These are phyloP conservation scores for Tragelaphus buxtoni DNA, from an alignment of 2,113 vertebrate genomes.

Conservation along the genomic window DNA sequence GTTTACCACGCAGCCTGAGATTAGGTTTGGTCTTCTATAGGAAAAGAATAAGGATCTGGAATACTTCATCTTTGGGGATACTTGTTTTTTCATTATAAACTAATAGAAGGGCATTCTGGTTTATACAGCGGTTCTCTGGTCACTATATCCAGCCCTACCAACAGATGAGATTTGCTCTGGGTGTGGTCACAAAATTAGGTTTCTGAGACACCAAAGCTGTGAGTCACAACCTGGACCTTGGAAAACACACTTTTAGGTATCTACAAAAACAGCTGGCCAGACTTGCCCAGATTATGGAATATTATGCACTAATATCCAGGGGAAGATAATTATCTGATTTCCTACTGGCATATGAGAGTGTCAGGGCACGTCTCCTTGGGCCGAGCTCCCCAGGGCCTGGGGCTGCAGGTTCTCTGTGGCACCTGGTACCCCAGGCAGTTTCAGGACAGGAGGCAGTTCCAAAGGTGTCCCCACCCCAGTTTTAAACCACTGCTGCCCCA, in stretches of 20 bases:
- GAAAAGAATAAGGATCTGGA: background rate
- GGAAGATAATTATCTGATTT: background rate
- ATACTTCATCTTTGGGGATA: background rate
- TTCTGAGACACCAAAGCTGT: background rate
- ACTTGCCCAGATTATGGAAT: background rate
- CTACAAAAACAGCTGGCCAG: background rate
- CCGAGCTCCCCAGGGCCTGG: background rate
- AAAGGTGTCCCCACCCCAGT: background rate
- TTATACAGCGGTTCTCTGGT: background rate
- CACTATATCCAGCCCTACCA: background rate
- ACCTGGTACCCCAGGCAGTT: background rate
- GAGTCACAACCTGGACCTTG: background rate
- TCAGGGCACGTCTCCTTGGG: background rate
- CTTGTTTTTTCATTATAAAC: background rate
- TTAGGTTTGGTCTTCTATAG: background rate
- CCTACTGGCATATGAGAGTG: background rate
- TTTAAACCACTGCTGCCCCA: background rate
- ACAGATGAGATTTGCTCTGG: background rate
- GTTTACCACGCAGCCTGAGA: background rate
- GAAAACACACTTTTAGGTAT: background rate
- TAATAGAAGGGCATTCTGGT: background rate
- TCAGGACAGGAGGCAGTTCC: background rate
- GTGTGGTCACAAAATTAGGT: background rate
- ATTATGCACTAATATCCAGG: background rate
- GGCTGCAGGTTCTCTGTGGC: background rate